Percentiles rank a stretch among this genome's conserved stretches.
phyloP scores from a whole-genome alignment of 2,888 invertebrate genomes.

The Mythimna lalbum region DNA sequence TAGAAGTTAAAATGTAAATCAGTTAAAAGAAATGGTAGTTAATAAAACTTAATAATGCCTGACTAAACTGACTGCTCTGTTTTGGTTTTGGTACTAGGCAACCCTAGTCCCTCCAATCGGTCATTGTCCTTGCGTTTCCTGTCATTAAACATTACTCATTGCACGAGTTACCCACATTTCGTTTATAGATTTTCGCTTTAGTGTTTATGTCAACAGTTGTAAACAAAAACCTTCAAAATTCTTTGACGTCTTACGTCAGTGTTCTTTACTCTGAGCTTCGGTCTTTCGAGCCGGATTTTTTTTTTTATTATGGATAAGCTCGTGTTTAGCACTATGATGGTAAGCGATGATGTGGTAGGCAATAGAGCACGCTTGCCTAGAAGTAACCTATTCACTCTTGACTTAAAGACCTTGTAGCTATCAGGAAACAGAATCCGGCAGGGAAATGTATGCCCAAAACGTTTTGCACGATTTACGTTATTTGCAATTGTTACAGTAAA shows the following conservation, averaged over 20 bases:
- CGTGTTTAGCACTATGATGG: too few relatives aligned
- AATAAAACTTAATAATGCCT: too few relatives aligned
- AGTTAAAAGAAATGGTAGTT: too few relatives aligned
- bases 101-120: conserved; percentile 71
- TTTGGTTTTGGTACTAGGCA: neutral
- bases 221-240: conserved; percentile 43
- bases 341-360: too few relatives aligned
- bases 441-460: too few relatives aligned
- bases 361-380: too few relatives aligned
- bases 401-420: too few relatives aligned
- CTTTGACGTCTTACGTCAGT: conserved; percentile 38
- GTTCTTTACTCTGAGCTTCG: neutral
- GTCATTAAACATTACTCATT: conserved; percentile 76
- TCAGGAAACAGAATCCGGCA: too few relatives aligned
- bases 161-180: conserved; percentile 68
- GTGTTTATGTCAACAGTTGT: conserved; percentile 51
- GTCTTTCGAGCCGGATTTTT: conserved; percentile 5
- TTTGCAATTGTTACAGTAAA: conserved; percentile 1
- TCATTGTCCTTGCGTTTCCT: conserved; percentile 79
- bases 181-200: conserved; percentile 59
- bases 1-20: too few relatives aligned
- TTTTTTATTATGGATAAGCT: too few relatives aligned
- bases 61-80: neutral
- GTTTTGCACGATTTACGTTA: neutral
- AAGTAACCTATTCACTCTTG: too few relatives aligned